Percentiles rank a stretch among this genome's conserved stretches.
These are phyloP conservation scores for Drosophila sp. DNA, from an alignment of 1,140 invertebrate genomes.

Conservation along the genomic window DNA sequence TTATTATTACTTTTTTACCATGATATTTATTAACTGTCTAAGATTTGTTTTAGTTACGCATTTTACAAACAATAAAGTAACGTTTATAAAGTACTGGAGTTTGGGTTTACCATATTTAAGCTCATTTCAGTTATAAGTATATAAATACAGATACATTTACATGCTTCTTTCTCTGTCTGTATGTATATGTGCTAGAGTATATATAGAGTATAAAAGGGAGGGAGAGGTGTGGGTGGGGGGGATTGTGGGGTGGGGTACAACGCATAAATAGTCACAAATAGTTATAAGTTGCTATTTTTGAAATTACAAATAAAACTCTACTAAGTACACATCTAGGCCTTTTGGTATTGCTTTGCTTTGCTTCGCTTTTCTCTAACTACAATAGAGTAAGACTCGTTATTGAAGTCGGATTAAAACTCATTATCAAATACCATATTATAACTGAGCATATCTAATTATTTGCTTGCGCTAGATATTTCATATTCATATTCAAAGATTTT, in stretches of 20 bases:
- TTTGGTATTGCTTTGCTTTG: constrained; percentile 72
- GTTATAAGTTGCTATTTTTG: background rate
- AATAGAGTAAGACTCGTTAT: constrained; percentile 17
- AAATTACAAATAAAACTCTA: constrained; percentile 62
- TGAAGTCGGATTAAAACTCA: constrained; percentile 11
- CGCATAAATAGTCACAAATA: constrained; percentile 19
- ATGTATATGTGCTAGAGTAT: constrained; percentile 41
- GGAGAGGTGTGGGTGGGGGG: background rate
- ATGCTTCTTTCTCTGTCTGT: constrained; percentile 37
- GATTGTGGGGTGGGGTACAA: constrained; percentile 25
- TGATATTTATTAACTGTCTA: constrained; percentile 69
- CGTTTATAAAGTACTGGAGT: constrained; percentile 70
- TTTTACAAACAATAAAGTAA: constrained; percentile 73
- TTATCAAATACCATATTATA: constrained; percentile 15
- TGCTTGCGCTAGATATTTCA: constrained; percentile 45
- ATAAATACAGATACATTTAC: constrained; percentile 25
- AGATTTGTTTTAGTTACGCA: constrained; percentile 75
- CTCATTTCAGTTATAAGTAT: constrained; percentile 71
- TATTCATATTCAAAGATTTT: constrained; percentile 39
- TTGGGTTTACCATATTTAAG: constrained; percentile 70
- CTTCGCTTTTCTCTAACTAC: constrained; percentile 41
- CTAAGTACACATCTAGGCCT: constrained; percentile 70
- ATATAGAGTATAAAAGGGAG: constrained; percentile 32
- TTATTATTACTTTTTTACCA: constrained; percentile 27
- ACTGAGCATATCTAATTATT: constrained; percentile 29